Evolutionary conservation across 2,797 vertebrate species (phyloP), one percentile per base, ranked within the genome.

Genomic region (Micromesistius poutassou): DNA sequence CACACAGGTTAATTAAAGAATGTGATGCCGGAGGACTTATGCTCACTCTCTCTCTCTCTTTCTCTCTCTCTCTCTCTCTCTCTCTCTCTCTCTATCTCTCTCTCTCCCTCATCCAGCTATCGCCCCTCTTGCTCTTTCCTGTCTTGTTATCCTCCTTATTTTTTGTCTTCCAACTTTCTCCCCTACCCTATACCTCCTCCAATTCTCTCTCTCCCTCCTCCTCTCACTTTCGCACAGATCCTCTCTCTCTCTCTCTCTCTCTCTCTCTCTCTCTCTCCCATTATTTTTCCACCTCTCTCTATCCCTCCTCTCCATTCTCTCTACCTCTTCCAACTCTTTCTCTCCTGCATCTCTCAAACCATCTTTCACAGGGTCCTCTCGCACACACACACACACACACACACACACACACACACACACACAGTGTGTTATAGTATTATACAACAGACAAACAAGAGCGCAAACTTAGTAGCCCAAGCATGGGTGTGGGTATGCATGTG

Each of bases 1-100:
- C 36, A 78, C 77, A 74, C 85, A 90, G 87, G 88, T 92, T 93
- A 87, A 93, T 93, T 91, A 91, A 88, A 86, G 88, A 80, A 76
- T 76, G 84, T 74, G 82, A 86, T 68, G 84, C 83, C 76, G 1
- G 25, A 80, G 73, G 77, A 80, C 79, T 46, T 74, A 30, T 35
- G 33, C 22, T n/a, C 36, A n/a, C 76, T 33, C 30, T 76, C 79
- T 76, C 79, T 74, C 68, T 77, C 72, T 71, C 82, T 62, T 66
- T 74, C 76, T 81, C 75, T 72, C 42, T 74, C 30, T 35, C 50
- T 71, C 25, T 30, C 72, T 55, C 55, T 78, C 68, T 46, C 14
- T 76, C 68, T 42, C 36, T 42, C 68, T 71, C n/a, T 71, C 30
- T 76, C 75, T 74, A 33, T 66, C 72, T 38, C 71, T 1, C 2